Evolutionary conservation across 30 jellyfish, hydroid and myxozoan genomes (phyloP), one percentile per base, ranked within the genome.

Genomic region (Aurelia sp.): DNA sequence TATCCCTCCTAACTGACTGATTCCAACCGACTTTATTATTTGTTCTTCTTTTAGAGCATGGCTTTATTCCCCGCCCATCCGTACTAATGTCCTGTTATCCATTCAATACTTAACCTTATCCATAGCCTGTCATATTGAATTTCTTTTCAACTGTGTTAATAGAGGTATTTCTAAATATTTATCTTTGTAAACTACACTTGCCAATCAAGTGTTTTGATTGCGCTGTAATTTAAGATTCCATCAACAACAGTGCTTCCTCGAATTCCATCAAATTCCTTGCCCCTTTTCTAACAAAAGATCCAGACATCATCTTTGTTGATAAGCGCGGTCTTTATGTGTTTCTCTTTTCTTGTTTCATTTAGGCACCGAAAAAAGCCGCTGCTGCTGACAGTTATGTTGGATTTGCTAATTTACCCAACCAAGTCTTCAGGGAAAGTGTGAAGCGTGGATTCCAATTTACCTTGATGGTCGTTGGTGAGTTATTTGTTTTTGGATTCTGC

Each of bases 381-480:
- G 97, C 89, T 16, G 78, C 90, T 44, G 99, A 94, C 17, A 89
- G 76, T 66, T 94, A 94, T 85, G 99, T 94, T 74, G 99, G 99
- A 19, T 94, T 94, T 65, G 99, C 97, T 37, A 90, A 94, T 71
- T 86, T 94, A 27, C 99, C 99, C 27, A 94, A 94, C 76, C 99
- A 94, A 85, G 97, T 94, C 60, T 94, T 94, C 82, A 85, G 99
- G 53, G 84, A 89, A 89, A 89, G 97, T 74, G 99, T 90, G 37
- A 94, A 89, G 80, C 76, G 92, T 47, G 99, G 99, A 57, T 94
- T 94, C 80, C 97, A 94, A 58, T 94, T 94, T 73, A 94, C 97
- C 3, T 79, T 94, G 16, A 94, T 94, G 99, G 92, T 94, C 27
- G 99, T 94, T 53, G 99, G 99, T 94, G 63, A 84, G 98, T 59